These are phyloP conservation scores for Ataeniobius toweri DNA, from an alignment of 2,797 vertebrate species.

Conservation along the genomic window DNA sequence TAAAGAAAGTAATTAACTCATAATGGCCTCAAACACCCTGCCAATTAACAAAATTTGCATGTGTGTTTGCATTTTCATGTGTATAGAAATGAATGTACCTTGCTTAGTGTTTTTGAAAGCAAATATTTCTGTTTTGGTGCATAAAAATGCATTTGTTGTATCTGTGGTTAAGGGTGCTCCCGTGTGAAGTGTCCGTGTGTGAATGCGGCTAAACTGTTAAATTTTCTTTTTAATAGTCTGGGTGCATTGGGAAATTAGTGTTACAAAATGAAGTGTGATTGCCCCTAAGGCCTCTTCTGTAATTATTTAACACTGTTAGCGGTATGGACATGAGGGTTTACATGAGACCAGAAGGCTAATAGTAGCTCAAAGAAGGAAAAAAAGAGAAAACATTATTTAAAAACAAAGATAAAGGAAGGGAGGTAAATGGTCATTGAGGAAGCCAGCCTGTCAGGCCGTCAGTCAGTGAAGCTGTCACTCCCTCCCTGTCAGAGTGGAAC, in stretches of 20 bases:
- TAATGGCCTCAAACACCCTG: conserved; percentile 48
- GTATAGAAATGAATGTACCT: conserved; percentile 8
- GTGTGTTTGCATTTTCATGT: conserved; percentile 12
- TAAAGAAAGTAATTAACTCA: conserved; percentile 70
- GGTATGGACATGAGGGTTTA: conserved; percentile 18
- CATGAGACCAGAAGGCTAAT: conserved; percentile 23
- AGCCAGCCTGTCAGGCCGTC: conserved; percentile 30
- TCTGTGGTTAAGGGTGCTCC: background rate
- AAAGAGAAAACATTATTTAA: background rate
- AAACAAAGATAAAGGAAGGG: conserved; percentile 17
- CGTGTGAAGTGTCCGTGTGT: background rate
- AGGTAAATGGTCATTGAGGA: conserved; percentile 36
- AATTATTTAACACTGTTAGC: conserved; percentile 60
- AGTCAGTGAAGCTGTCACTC: conserved; percentile 42
- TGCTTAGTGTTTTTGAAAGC: conserved; percentile 24
- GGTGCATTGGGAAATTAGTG: conserved; percentile 61
- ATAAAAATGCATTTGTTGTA: background rate
- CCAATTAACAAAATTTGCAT: conserved; percentile 47
- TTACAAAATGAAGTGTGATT: conserved; percentile 57
- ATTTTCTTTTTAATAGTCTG: conserved; percentile 28
- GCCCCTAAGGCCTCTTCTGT: conserved; percentile 59
- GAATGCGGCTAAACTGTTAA: conserved; percentile 40
- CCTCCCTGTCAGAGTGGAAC: conserved; percentile 38
- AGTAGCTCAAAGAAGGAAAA: conserved; percentile 23
- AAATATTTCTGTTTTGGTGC: conserved; percentile 22